Evolutionary conservation across 2,888 invertebrate species (phyloP).

Genomic region (Urechis unicinctus): DNA sequence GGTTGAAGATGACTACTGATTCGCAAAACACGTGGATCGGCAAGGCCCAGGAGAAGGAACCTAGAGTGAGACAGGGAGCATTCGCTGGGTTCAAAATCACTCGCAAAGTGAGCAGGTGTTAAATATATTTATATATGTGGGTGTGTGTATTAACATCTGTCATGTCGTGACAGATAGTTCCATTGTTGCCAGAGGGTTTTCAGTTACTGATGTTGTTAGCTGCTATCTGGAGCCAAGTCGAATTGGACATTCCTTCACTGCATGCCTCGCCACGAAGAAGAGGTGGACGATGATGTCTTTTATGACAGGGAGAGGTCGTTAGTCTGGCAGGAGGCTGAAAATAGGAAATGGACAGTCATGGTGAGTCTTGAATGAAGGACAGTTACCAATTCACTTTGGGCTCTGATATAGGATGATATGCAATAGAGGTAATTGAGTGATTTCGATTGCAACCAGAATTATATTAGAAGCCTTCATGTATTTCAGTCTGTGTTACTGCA

Average conservation of each 20-base stretch:
- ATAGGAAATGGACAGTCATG: conserved; percentile 37
- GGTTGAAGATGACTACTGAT: too few species aligned
- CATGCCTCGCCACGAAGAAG: conserved; percentile 32
- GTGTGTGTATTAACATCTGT: too few species aligned
- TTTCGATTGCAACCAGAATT: too few species aligned
- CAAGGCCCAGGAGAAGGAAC: conserved; percentile 36
- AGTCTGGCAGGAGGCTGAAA: conserved; percentile 39
- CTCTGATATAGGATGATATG: too few species aligned
- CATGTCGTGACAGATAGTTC: too few species aligned
- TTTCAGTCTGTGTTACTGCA: conserved; percentile 28
- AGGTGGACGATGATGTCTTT: conserved; percentile 36
- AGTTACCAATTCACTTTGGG: too few species aligned
- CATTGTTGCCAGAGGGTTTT: too few species aligned
- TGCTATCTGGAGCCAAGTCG: conserved; percentile 1
- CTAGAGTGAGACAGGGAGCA: conserved; percentile 21
- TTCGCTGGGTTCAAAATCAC: conserved; percentile 32
- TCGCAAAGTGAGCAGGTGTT: too few species aligned
- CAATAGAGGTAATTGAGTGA: too few species aligned
- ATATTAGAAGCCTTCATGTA: not conserved
- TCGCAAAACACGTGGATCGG: conserved; percentile 39
- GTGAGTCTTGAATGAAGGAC: too few species aligned
- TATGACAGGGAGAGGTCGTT: conserved; percentile 27
- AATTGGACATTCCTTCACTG: conserved; percentile 36
- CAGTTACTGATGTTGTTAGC: too few species aligned
- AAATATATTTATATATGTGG: too few species aligned